Evolutionary conservation across 2,113 vertebrate species (phyloP), one percentile per base, ranked within the genome.

Genomic region (Onychostoma macrolepis): DNA sequence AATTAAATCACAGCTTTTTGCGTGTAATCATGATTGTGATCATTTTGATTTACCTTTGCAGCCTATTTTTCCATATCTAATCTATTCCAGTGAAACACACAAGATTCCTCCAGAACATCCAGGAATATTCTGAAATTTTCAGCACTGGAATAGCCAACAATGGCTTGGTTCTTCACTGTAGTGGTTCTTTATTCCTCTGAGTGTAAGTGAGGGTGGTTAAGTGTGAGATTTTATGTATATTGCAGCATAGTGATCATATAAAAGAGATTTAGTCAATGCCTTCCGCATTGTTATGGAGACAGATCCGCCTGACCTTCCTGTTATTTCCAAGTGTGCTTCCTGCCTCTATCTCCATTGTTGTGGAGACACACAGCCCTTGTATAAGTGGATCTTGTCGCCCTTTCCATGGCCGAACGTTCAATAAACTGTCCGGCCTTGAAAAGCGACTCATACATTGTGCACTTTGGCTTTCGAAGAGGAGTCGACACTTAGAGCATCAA

Each of bases 381-480:
- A 71, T 61, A 74, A 80, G 71, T 50, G 21, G 75, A 50, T 72
- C 72, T 26, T 61, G 63, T 69, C 71, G 1, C 33, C 33, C n/a
- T 56, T 77, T 65, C 79, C 84, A 71, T 63, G 88, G 80, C 72
- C 74, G 1, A 38, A 24, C 17, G 36, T 65, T 80, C 78, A 80
- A 80, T 81, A 75, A 53, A 85, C n/a, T 2, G 12, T 5, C 72
- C 56, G 89, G 69, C 84, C 81, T 88, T 77, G 75, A 69, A 48
- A 48, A 75, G 28, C 12, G 9, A 69, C 48, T 83, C 2, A 6
- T 41, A 74, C 65, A 50, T 75, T 75, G 21, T 11, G 38, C 36
- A 21, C 41, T 53, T 67, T 77, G 19, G 33, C 36, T 45, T 75
- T 67, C 3, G 41, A 67, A 33, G 48, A 80, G 56, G 28, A 33